Conservation (phyloP, 2,113 vertebrate species). For the Panthera uncia region DNA sequence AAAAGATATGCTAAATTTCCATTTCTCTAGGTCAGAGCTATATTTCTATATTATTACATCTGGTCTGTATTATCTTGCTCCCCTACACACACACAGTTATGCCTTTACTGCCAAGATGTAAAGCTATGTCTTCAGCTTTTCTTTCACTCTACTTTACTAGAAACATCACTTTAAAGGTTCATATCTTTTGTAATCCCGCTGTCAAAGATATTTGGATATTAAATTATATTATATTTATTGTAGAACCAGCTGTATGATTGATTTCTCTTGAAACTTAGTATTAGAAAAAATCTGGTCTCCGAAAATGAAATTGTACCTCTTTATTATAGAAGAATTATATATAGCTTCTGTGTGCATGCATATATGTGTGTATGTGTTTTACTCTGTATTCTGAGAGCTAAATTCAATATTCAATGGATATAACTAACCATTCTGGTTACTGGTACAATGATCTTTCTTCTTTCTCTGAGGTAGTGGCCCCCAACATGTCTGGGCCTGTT, state of each 20-base stretch:
- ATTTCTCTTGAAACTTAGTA: slow-evolving; percentile 27
- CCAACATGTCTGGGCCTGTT: neutral
- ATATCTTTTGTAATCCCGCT: slow-evolving; percentile 32
- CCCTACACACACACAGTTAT: neutral
- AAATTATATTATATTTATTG: slow-evolving; percentile 20
- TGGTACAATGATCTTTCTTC: neutral
- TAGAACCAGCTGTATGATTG: neutral
- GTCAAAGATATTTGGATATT: slow-evolving; percentile 51
- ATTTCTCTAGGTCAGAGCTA: slow-evolving; percentile 5
- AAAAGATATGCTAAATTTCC: slow-evolving; percentile 44
- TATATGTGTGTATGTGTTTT: neutral
- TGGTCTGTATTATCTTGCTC: slow-evolving; percentile 63
- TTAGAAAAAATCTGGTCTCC: neutral
- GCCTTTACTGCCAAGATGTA: slow-evolving; percentile 39
- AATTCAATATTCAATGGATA: neutral
- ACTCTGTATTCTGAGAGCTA: neutral
- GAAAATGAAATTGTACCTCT: slow-evolving; percentile 24
- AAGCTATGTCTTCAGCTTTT: slow-evolving; percentile 47
- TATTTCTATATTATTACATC: slow-evolving; percentile 65
- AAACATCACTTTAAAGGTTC: slow-evolving; percentile 48
- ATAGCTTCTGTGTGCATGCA: neutral
- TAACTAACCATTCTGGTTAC: neutral
- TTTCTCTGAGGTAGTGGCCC: neutral
- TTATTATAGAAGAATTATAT: neutral
- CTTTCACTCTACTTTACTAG: slow-evolving; percentile 46